These are phyloP conservation scores for Pardalotus punctatus DNA, from an alignment of 2,113 vertebrate species.

Conservation along the genomic window DNA sequence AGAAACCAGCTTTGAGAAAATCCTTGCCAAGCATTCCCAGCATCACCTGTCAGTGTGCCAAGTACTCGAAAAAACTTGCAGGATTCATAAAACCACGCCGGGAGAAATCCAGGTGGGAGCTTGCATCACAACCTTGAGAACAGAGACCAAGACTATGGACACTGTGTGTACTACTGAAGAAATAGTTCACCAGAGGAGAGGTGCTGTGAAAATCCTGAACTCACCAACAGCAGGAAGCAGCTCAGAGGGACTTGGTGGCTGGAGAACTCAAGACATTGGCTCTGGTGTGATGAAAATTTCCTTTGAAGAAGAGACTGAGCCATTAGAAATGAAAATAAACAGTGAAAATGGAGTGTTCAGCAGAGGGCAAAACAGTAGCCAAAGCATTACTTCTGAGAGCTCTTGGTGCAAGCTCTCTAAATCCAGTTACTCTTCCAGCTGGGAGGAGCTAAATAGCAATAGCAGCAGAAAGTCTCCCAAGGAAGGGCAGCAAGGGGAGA, in stretches of 20 bases:
- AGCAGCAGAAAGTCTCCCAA: background rate
- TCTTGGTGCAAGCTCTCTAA: slow-evolving; percentile 72
- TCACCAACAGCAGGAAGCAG: background rate
- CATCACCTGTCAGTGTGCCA: slow-evolving; percentile 84
- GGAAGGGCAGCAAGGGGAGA: background rate
- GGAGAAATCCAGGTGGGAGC: background rate
- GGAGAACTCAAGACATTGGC: background rate
- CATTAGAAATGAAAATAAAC: background rate
- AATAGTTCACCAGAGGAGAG: background rate
- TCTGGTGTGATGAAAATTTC: background rate
- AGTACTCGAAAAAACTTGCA: slow-evolving; percentile 67
- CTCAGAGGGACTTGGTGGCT: background rate
- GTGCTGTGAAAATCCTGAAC: background rate
- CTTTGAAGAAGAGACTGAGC: background rate
- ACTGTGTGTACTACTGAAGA: slow-evolving; percentile 53
- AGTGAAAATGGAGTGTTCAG: background rate
- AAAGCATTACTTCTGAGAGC: slow-evolving; percentile 56
- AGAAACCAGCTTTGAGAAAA: slow-evolving; percentile 70
- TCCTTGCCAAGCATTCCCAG: slow-evolving; percentile 79
- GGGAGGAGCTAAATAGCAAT: slow-evolving; percentile 59
- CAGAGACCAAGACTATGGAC: slow-evolving; percentile 68
- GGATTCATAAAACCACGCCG: background rate
- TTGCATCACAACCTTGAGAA: slow-evolving; percentile 85
- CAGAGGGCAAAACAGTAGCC: slow-evolving; percentile 56
- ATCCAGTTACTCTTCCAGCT: slow-evolving; percentile 56